Evolutionary conservation across 2,113 vertebrate genomes (phyloP).

Genomic region (Parus major): DNA sequence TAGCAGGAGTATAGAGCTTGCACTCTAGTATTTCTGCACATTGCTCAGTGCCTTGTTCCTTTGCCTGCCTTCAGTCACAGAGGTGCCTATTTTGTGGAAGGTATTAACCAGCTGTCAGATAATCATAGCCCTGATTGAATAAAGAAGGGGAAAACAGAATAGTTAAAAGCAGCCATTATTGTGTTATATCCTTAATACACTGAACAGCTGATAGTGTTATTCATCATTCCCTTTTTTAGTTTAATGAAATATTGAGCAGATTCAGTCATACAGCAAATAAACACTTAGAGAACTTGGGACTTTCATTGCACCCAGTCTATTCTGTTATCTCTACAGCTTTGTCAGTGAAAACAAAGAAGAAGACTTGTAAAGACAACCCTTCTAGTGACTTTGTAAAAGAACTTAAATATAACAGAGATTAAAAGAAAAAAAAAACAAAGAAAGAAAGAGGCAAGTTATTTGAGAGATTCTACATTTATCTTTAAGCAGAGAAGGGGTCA

Average conservation of each 20-base stretch:
- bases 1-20: not conserved
- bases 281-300: not conserved
- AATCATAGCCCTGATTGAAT: not conserved
- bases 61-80: not conserved
- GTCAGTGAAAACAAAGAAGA: not conserved
- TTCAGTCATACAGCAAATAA: not conserved
- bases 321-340: not conserved
- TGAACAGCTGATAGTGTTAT: not conserved
- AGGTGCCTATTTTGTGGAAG: not conserved
- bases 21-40: not conserved
- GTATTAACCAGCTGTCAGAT: not conserved
- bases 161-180: not conserved
- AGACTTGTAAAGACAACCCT: not conserved
- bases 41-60: not conserved
- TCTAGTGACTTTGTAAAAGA: not conserved
- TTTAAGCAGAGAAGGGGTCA: not conserved
- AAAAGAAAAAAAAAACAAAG: not conserved
- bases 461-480: not conserved
- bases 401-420: not conserved
- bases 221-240: constrained; percentile 20
- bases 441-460: not conserved
- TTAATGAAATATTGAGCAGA: constrained; percentile 4
- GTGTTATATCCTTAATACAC: not conserved
- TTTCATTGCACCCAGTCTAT: not conserved
- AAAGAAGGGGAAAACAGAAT: not conserved